Conservation (phyloP, 2,888 invertebrate genomes). For the Drosophila dives region DNA sequence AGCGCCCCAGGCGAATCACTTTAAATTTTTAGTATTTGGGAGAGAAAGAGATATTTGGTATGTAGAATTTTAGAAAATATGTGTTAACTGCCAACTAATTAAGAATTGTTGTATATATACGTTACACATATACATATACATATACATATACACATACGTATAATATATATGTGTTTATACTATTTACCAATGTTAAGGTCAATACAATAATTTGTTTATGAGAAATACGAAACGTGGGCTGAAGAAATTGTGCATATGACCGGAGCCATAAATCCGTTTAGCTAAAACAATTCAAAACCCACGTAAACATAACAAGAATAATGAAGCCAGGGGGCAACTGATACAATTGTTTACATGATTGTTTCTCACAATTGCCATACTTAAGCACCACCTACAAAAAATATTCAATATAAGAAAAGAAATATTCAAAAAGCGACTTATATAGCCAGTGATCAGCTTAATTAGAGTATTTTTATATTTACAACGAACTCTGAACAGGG, state of each 20-base stretch:
- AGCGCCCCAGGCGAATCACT: not conserved
- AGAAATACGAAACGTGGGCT: slow-evolving; percentile 42
- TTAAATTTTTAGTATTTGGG: not conserved
- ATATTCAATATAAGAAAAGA: slow-evolving; percentile 8
- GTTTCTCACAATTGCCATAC: slow-evolving; percentile 59
- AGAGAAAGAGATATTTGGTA: not conserved
- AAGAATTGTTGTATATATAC: not conserved
- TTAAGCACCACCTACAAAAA: slow-evolving; percentile 25
- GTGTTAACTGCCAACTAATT: slow-evolving; percentile 1
- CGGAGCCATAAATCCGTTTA: slow-evolving; percentile 42
- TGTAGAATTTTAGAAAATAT: not conserved
- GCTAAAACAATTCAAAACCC: slow-evolving; percentile 7
- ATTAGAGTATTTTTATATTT: not conserved
- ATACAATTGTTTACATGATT: slow-evolving; percentile 52
- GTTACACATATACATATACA: not conserved
- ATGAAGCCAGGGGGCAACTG: slow-evolving; percentile 44
- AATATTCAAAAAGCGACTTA: slow-evolving; percentile 1
- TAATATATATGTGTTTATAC: not conserved
- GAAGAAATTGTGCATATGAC: slow-evolving; percentile 24
- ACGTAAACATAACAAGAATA: slow-evolving; percentile 23
- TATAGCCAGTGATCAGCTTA: slow-evolving; percentile 14
- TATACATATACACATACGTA: not conserved
- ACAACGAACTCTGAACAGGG: slow-evolving; percentile 9
- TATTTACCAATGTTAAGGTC: slow-evolving; percentile 22
- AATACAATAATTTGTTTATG: slow-evolving; percentile 24